phyloP scores from a whole-genome alignment of 1,140 invertebrate species.

The Ctenoplectra terminalis region DNA sequence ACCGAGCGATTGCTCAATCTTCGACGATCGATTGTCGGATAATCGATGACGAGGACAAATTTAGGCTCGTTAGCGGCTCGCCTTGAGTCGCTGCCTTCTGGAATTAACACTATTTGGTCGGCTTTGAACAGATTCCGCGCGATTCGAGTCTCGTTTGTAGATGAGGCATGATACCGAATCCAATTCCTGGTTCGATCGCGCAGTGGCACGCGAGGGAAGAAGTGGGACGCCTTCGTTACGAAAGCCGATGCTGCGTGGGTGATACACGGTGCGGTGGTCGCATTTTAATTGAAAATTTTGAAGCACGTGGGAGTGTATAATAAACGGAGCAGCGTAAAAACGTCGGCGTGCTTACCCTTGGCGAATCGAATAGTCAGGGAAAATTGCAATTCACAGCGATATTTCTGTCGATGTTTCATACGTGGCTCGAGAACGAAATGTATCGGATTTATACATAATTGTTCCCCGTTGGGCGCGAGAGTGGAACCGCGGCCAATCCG shows the following conservation, averaged over 20 bases:
- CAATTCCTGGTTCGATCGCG: conserved; percentile 5
- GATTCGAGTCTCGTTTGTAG: background rate
- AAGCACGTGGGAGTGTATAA: background rate
- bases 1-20: background rate
- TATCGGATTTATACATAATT: background rate
- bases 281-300: conserved; percentile 47
- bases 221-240: conserved; percentile 11
- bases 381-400: background rate
- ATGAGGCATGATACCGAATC: background rate
- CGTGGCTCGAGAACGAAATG: background rate
- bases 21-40: conserved; percentile 19
- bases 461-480: background rate
- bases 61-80: background rate
- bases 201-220: no score
- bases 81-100: background rate
- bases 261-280: background rate
- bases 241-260: conserved; percentile 19
- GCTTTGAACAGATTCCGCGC: background rate
- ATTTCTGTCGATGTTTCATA: conserved; percentile 30
- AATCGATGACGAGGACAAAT: background rate
- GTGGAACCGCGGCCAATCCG: background rate
- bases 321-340: background rate
- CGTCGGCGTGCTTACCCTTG: background rate
- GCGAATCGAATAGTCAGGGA: background rate
- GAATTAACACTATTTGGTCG: background rate